These are phyloP conservation scores for Plebejus melissa DNA, from an alignment of 2,888 invertebrate genomes.

Conservation along the genomic window DNA sequence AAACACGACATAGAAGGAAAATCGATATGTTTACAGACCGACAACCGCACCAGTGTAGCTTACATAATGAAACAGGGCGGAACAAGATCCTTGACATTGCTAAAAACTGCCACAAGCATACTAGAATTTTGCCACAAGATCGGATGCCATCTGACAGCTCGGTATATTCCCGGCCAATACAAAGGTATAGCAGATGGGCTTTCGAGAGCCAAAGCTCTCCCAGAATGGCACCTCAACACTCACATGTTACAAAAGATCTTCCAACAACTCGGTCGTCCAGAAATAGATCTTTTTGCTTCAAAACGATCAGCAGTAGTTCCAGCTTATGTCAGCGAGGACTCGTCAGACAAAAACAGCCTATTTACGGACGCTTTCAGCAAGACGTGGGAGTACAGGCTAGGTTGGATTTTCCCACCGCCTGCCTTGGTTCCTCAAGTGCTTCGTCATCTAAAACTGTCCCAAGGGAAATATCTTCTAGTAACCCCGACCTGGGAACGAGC, in stretches of 20 bases:
- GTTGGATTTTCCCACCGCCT: not conserved
- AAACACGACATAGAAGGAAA: not conserved
- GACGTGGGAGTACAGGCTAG: not conserved
- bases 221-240: not conserved
- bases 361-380: not conserved
- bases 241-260: not conserved
- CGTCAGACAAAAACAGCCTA: not conserved
- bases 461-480: not conserved
- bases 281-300: not conserved
- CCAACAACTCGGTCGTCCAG: not conserved
- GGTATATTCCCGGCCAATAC: not conserved
- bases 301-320: not conserved
- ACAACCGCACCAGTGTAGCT: too few relatives aligned
- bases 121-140: not conserved
- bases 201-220: not conserved
- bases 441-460: not conserved
- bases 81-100: not conserved
- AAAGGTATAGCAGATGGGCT: not conserved
- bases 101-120: not conserved
- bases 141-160: not conserved
- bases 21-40: not conserved
- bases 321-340: not conserved
- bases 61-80: too few relatives aligned
- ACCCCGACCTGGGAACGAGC: not conserved
- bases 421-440: not conserved